Base-by-base conservation (phyloP, 2,888 invertebrate species). In the Drosophila neutralis region DNA sequence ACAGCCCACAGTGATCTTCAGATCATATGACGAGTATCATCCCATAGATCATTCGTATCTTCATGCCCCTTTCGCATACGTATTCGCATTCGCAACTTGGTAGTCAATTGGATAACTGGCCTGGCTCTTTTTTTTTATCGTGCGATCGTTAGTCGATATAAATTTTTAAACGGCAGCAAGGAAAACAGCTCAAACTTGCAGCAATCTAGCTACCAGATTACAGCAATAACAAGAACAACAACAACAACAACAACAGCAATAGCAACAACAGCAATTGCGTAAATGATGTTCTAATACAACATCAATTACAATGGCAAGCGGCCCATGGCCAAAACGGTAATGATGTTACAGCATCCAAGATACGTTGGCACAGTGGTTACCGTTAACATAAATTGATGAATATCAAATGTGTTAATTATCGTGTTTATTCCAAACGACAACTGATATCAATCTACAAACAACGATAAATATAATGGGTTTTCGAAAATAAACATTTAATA, bases 251-350 rank as follows among this genome's bases (percentile, higher is more conserved):
- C 72, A 61, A 54, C 59, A 66, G 40, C 61, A 64, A 48, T 56
- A 70, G 42, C 53, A 40, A 38, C 64, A 59, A 58, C 64, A 70
- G 84, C 87, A 89, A 89, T 89, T 87, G 89, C 84, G 87, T 89
- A 87, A 89, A 86, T 89, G 85, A 83, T 87, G 89, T 87, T 87
- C 88, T 87, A 87, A 88, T 86, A 87, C 83, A 87, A 89, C 89
- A 87, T 87, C 89, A 89, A 85, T 89, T 87, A 86, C 89, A 86
- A 83, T 82, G 75, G 83, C 86, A 86, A 86, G 83, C 83, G 83
- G 83, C 86, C 80, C 85, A 86, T 85, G 81, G 76, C 76, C 83
- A 69, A 79, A 45, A 86, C 86, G 79, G 83, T 72, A 85, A 85
- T 83, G 81, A 81, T 86, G 83, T 68, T 81, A 72, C 79, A 76